Evolutionary conservation across 2,888 invertebrate species (phyloP).

Genomic region (Diarsia rubi): DNA sequence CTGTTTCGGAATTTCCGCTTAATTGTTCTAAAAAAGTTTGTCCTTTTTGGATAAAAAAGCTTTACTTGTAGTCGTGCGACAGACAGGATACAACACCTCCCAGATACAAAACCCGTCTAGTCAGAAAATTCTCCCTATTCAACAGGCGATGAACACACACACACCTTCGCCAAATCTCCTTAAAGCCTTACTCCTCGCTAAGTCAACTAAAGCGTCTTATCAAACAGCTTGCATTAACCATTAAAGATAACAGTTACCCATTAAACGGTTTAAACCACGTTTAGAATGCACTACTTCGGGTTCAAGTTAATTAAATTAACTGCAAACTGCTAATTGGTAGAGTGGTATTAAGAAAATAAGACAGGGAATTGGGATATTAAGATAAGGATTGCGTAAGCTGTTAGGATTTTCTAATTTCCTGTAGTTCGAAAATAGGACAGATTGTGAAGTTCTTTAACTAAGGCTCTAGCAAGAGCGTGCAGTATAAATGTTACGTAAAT

Average conservation of each 20-base stretch:
- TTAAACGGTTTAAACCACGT: slow-evolving; percentile 7
- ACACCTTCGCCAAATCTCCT: too few relatives aligned
- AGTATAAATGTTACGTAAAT: too few relatives aligned
- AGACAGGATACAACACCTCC: too few relatives aligned
- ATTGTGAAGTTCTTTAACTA: too few relatives aligned
- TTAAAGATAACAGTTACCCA: slow-evolving; percentile 10
- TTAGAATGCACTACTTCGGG: slow-evolving; percentile 22
- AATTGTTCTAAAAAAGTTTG: too few relatives aligned
- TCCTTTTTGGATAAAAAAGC: too few relatives aligned
- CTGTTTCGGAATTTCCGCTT: slow-evolving; percentile 24
- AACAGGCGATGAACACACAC: too few relatives aligned
- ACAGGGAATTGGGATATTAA: neutral
- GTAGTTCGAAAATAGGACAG: neutral
- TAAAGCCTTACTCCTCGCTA: neutral
- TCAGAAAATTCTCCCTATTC: too few relatives aligned
- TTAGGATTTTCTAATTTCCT: neutral
- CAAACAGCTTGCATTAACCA: neutral
- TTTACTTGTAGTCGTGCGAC: too few relatives aligned
- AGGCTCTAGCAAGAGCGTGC: too few relatives aligned
- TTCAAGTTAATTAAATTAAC: slow-evolving; percentile 30
- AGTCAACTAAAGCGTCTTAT: slow-evolving; percentile 1
- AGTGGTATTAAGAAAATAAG: neutral
- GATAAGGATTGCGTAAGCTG: neutral
- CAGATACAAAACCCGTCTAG: too few relatives aligned
- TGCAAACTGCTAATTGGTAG: slow-evolving; percentile 17